Evolutionary conservation across 2,797 vertebrate species (phyloP).

Genomic region (Morelia viridis): DNA sequence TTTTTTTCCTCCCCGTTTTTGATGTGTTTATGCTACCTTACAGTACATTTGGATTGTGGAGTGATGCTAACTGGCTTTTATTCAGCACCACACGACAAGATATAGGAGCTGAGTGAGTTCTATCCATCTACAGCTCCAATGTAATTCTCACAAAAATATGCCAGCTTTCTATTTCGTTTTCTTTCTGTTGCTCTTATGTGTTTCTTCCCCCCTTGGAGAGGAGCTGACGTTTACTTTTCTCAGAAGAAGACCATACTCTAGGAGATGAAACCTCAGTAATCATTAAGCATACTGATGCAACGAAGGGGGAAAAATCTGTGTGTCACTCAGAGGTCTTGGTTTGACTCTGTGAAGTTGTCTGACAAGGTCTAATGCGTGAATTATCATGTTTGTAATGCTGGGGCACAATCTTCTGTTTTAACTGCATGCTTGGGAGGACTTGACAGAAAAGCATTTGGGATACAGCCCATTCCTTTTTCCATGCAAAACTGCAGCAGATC

Average conservation of each 20-base stretch:
- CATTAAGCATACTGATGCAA: fast-evolving
- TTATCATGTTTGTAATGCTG: slow-evolving; percentile 23
- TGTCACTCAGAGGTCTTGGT: not conserved
- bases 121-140: not conserved
- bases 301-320: fast-evolving
- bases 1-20: too few relatives aligned
- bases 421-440: slow-evolving; percentile 39
- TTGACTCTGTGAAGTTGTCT: slow-evolving; percentile 17
- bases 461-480: slow-evolving; percentile 52
- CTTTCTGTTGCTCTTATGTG: not conserved
- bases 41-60: not conserved
- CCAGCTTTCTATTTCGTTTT: not conserved
- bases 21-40: not conserved
- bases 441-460: slow-evolving; percentile 54
- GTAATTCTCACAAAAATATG: not conserved
- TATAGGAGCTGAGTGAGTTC: not conserved
- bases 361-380: slow-evolving; percentile 37
- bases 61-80: not conserved
- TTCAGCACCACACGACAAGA: not conserved
- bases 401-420: slow-evolving; percentile 49
- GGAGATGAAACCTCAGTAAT: not conserved
- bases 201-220: not conserved
- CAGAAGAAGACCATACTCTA: not conserved
- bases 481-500: slow-evolving; percentile 62
- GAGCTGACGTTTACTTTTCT: not conserved